Conservation (phyloP, 2,888 invertebrate genomes). For the Galeopsomyia nigrocyanea region DNA sequence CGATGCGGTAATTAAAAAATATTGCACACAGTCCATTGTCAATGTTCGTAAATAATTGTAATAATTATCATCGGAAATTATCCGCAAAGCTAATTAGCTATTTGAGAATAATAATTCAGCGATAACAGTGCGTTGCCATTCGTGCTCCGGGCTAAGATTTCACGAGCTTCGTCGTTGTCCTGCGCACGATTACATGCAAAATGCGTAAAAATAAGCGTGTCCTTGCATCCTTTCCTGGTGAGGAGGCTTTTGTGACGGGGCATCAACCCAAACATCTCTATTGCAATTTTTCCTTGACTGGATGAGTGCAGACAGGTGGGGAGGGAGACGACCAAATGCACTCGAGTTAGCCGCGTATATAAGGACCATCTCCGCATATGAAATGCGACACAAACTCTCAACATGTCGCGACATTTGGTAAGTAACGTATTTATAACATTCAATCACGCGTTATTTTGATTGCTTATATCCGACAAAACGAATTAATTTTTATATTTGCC, state of each 20-base stretch:
- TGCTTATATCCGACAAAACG: too few species aligned
- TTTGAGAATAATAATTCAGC: too few species aligned
- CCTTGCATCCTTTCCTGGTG: not conserved
- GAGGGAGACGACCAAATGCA: constrained; percentile 17
- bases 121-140: too few species aligned
- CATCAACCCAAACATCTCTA: too few species aligned
- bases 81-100: too few species aligned
- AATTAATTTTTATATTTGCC: too few species aligned
- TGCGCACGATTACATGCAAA: not conserved
- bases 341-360: not conserved
- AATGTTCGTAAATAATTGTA: too few species aligned
- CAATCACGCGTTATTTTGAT: too few species aligned
- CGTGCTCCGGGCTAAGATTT: not conserved
- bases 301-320: constrained; percentile 1
- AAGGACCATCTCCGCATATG: constrained; percentile 13
- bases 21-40: too few species aligned
- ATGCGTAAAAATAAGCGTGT: not conserved
- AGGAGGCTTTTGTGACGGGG: constrained; percentile 1
- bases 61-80: too few species aligned
- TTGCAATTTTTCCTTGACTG: not conserved
- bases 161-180: not conserved
- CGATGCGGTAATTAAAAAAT: too few species aligned
- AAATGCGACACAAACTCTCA: constrained; percentile 10
- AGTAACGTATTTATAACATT: not conserved
- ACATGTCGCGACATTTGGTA: constrained; percentile 39